Evolutionary conservation across 2,113 vertebrate genomes (phyloP), one percentile per base, ranked within the genome.

Genomic region (Brevimyrus niger): DNA sequence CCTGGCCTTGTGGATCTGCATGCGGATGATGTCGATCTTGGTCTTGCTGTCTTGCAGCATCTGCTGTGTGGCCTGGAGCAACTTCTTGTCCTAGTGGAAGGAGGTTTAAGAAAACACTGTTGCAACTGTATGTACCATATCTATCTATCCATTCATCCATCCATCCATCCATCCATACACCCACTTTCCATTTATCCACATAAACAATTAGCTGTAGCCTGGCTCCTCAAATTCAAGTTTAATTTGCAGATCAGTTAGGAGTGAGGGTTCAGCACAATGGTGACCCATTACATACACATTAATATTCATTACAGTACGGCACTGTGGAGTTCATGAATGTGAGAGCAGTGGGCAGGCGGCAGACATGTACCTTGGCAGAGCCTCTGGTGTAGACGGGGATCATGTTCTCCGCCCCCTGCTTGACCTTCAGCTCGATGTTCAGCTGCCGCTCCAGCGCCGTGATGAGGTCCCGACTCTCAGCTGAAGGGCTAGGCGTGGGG

Each of bases 41-140:
- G 97, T 97, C 92, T 97, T 98, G 91, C 97, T 98, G 92, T 98
- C 97, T 93, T 98, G 97, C 89, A 97, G 95, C 97, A 98, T 97
- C 94, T 98, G 97, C 92, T 97, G 97, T 42, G 97, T 97, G 0
- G 97, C 97, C 92, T 96, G 95, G 87, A 97, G 93, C 94, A 98
- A 95, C 93, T 98, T 98, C 93, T 97, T 97, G 92, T 98, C 97
- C 97, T 98, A 90, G 58, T 83, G 50, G 76, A 88, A 76, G 84
- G 27, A 48, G 35, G 55, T 44, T 83, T 73, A 8, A 76, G 23
- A 4, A 8, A 87, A 31, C 0, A 21, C 88, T 88, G 69, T 76
- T 35, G 4, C 31, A 76, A n/a, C 69, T 76, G 35, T 76, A 17
- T 76, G 27, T 7, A 38, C 31, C 35, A 35, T 76, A 76, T 38